Evolutionary conservation across 1,140 invertebrate genomes (phyloP), one percentile per base, ranked within the genome.

Genomic region (Cydia pomonella): DNA sequence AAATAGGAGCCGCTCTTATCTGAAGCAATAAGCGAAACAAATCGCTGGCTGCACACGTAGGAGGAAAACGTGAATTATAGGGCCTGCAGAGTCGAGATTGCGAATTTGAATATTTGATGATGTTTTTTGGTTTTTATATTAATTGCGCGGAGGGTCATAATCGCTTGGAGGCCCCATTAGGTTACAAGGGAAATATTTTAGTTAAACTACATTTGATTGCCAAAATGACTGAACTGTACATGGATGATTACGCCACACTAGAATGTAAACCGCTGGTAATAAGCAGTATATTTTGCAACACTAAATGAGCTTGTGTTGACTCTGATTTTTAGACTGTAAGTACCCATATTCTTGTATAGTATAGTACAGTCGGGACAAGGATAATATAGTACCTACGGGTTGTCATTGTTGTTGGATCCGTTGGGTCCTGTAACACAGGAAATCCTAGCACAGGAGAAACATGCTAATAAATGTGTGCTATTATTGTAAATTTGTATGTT

Each of bases 1-100:
- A 86, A 86, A 85, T 84, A 84, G 80, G 77, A 82, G 71, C 74
- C 62, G 74, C 76, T 80, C 81, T 83, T 85, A 84, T 87, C 85
- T 76, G 66, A 7, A 72, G 75, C 74, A 79, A 80, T 81, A 80
- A 86, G 81, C 81, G 80, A 84, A 86, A 86, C 80, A 86, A 86
- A 88, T 84, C 80, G 80, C 79, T 80, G 23, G 64, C 18, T 69
- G 64, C 64, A 69, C 64, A 12, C 64, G 16, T 69, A 33, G 27
- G 29, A 33, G 29, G 63, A 66, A 63, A 63, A 27, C 16, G 29
- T 69, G 64, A 69, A 69, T 69, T 69, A 69, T 69, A 38, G 29
- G 27, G 29, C 27, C 29, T 69, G 29, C 33, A 18, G 64, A 38
- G 25, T 29, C 27, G 27, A 66, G 64, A 69, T 69, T 69, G 9